Evolutionary conservation across 2,113 vertebrate genomes (phyloP).

Genomic region (Lagopus muta): DNA sequence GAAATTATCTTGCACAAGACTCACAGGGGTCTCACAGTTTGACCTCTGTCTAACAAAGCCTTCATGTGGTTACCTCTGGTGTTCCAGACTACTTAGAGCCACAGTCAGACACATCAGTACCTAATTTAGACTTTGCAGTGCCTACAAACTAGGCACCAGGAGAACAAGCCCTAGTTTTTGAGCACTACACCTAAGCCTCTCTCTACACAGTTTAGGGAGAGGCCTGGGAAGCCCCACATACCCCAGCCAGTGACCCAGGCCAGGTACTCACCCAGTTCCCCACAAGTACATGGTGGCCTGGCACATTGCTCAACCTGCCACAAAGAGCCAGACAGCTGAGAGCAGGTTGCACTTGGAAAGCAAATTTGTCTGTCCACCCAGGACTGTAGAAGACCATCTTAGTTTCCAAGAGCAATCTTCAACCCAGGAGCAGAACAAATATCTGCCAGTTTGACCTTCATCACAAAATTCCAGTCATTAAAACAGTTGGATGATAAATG

Average conservation of each 20-base stretch:
- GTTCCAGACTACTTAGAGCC: neutral
- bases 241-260: neutral
- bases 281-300: neutral
- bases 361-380: neutral
- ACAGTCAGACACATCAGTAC: neutral
- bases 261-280: neutral
- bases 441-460: neutral
- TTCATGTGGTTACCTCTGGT: neutral
- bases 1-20: neutral
- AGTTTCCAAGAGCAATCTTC: neutral
- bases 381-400: neutral
- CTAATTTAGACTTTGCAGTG: neutral
- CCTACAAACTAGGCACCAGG: neutral
- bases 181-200: neutral
- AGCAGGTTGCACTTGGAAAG: neutral
- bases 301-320: neutral
- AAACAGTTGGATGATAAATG: neutral
- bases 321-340: neutral
- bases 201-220: neutral
- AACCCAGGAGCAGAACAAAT: neutral
- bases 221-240: neutral
- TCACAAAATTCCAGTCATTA: neutral
- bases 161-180: neutral
- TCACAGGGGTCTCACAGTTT: neutral
- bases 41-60: neutral